phyloP scores from a whole-genome alignment of 1,140 invertebrate genomes.

The Drosophila willistoni region DNA sequence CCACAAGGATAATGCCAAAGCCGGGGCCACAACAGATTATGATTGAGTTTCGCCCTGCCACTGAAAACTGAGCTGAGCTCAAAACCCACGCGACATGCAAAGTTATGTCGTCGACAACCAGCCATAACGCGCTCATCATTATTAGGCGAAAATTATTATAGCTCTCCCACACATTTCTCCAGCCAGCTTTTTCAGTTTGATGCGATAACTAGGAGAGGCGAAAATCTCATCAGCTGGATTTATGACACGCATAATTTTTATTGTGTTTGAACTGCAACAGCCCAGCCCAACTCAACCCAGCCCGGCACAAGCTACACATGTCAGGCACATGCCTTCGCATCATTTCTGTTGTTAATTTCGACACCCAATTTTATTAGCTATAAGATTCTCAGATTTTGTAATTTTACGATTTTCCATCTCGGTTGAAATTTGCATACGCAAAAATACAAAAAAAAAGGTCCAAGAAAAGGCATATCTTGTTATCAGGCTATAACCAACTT shows the following conservation, averaged over 20 bases:
- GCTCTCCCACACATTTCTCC: slow-evolving; percentile 25
- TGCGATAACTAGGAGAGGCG: slow-evolving; percentile 58
- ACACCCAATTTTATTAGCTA: slow-evolving; percentile 22
- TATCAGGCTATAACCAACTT: slow-evolving; percentile 9
- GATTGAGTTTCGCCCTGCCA: slow-evolving; percentile 69
- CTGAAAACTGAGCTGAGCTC: slow-evolving; percentile 29
- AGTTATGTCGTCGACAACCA: slow-evolving; percentile 70
- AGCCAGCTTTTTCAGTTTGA: slow-evolving; percentile 48
- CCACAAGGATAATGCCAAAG: slow-evolving; percentile 54
- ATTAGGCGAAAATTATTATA: slow-evolving; percentile 81
- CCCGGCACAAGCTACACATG: neutral
- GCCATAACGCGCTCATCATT: slow-evolving; percentile 78
- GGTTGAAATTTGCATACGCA: neutral
- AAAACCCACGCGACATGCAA: slow-evolving; percentile 57
- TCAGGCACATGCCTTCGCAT: slow-evolving; percentile 10
- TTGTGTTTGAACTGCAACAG: slow-evolving; percentile 76
- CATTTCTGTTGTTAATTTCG: slow-evolving; percentile 12
- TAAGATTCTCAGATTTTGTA: slow-evolving; percentile 19
- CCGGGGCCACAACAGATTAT: slow-evolving; percentile 63
- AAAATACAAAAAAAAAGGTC: neutral
- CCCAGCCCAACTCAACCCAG: slow-evolving; percentile 19
- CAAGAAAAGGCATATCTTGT: neutral
- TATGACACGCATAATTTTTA: slow-evolving; percentile 81
- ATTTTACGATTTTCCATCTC: slow-evolving; percentile 14
- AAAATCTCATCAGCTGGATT: slow-evolving; percentile 78